Evolutionary conservation across 92 coral and sea anemone genomes (phyloP).

Genomic region (Muricea muricata): DNA sequence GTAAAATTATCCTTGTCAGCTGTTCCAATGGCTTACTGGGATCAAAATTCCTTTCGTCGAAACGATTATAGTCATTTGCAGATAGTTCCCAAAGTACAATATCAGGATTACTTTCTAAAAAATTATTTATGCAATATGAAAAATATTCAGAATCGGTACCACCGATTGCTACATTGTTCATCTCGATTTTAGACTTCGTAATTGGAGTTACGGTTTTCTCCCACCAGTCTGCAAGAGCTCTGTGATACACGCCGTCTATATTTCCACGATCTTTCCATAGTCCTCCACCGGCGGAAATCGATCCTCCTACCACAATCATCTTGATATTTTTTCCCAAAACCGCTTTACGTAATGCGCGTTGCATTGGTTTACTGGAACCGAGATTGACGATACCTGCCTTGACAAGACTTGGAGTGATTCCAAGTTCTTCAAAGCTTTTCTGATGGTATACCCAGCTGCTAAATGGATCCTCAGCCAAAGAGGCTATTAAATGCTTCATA

Average conservation of each 20-base stretch:
- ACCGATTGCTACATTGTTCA: slow-evolving; percentile 86
- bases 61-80: slow-evolving; percentile 92
- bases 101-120: slow-evolving; percentile 79
- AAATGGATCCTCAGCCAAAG: slow-evolving; percentile 79
- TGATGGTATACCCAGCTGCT: slow-evolving; percentile 89
- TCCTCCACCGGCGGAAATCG: slow-evolving; percentile 98
- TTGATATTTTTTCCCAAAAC: slow-evolving; percentile 71
- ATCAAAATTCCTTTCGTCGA: slow-evolving; percentile 74
- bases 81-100: slow-evolving; percentile 96
- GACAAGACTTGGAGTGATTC: slow-evolving; percentile 79
- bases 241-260: slow-evolving; percentile 87
- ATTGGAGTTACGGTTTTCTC: slow-evolving; percentile 73
- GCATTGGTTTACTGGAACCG: slow-evolving; percentile 80
- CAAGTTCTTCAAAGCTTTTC: slow-evolving; percentile 76
- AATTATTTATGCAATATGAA: slow-evolving; percentile 91
- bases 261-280: slow-evolving; percentile 88
- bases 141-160: slow-evolving; percentile 98
- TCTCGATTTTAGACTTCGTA: slow-evolving; percentile 72
- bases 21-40: slow-evolving; percentile 92
- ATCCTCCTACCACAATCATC: slow-evolving; percentile 89
- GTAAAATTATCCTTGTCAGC: slow-evolving; percentile 82
- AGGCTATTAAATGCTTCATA: slow-evolving; percentile 63
- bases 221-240: slow-evolving; percentile 94
- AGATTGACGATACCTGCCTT: slow-evolving; percentile 82
- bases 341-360: slow-evolving; percentile 72